These are phyloP conservation scores for Botrylloides violaceus DNA, from an alignment of 23 tunicate genomes.

Conservation along the genomic window DNA sequence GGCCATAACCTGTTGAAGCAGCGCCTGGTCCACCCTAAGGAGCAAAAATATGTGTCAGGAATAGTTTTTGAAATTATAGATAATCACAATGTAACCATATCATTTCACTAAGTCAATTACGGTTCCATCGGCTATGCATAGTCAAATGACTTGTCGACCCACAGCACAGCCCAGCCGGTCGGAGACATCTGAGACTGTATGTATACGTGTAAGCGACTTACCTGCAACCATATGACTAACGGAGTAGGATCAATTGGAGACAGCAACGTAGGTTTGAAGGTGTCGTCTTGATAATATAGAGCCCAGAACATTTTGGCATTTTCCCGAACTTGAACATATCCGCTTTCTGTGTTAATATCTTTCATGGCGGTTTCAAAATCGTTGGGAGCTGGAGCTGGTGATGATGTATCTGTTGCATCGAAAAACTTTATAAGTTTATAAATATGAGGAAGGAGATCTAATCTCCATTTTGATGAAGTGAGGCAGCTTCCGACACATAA, in stretches of 20 bases:
- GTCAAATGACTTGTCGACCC: too few relatives aligned
- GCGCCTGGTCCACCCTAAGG: constrained; percentile 98
- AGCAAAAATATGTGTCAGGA: too few relatives aligned
- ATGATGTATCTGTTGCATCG: not conserved
- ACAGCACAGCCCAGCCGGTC: too few relatives aligned
- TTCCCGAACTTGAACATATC: constrained; percentile 22
- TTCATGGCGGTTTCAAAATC: not conserved
- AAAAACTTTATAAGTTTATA: too few relatives aligned
- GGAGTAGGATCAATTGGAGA: not conserved
- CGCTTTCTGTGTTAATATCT: constrained; percentile 16
- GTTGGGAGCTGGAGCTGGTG: not conserved
- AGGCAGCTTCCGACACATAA: too few relatives aligned
- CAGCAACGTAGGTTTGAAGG: not conserved
- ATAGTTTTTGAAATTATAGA: too few relatives aligned
- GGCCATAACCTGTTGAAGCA: constrained; percentile 85
- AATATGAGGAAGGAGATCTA: too few relatives aligned
- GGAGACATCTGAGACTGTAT: too few relatives aligned
- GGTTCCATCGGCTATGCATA: too few relatives aligned
- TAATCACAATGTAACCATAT: too few relatives aligned
- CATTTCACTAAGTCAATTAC: too few relatives aligned
- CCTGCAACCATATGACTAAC: constrained; percentile 21
- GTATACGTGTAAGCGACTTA: not conserved
- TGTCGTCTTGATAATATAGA: constrained; percentile 17
- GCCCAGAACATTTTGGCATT: constrained; percentile 13
- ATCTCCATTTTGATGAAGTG: too few relatives aligned